phyloP scores from a whole-genome alignment of 1,140 invertebrate genomes.

The Medauroidea extradentata region DNA sequence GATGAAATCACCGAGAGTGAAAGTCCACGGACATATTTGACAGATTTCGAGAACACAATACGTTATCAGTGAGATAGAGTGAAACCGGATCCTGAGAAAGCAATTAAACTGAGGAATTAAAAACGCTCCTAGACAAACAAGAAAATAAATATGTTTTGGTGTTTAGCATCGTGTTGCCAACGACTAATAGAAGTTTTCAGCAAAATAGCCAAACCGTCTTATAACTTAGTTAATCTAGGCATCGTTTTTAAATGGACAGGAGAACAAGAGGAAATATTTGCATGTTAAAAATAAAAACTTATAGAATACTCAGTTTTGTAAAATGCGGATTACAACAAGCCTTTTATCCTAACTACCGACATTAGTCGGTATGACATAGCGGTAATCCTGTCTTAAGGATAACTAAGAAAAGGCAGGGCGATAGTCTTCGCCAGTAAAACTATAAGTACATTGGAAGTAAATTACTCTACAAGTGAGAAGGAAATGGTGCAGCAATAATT shows the following conservation, averaged over 20 bases:
- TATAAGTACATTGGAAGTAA: slow-evolving; percentile 34
- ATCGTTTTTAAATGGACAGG: background rate
- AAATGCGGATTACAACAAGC: background rate
- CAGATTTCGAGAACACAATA: slow-evolving; percentile 16
- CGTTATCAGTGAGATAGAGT: slow-evolving; percentile 13
- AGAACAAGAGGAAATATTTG: slow-evolving; percentile 1
- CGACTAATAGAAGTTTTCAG: slow-evolving; percentile 11
- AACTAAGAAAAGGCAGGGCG: slow-evolving; percentile 13
- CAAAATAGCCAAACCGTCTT: slow-evolving; percentile 17
- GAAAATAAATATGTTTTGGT: slow-evolving; percentile 31
- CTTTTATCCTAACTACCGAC: slow-evolving; percentile 7
- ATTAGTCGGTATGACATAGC: slow-evolving; percentile 12
- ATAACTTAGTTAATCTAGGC: slow-evolving; percentile 5
- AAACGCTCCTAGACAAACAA: slow-evolving; percentile 26
- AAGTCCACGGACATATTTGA: slow-evolving; percentile 23
- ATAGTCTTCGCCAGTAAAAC: slow-evolving; percentile 33
- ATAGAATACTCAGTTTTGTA: background rate
- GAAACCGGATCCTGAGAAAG: slow-evolving; percentile 26
- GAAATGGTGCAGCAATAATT: slow-evolving; percentile 51
- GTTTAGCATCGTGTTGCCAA: slow-evolving; percentile 13
- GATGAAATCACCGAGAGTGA: no score
- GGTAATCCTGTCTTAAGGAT: slow-evolving; percentile 16
- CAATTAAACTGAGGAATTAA: slow-evolving; percentile 25
- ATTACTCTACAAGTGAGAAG: slow-evolving; percentile 46
- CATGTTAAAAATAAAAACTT: background rate